Base-by-base conservation (phyloP, 2,888 invertebrate genomes). In the Thymelicus sylvestris region DNA sequence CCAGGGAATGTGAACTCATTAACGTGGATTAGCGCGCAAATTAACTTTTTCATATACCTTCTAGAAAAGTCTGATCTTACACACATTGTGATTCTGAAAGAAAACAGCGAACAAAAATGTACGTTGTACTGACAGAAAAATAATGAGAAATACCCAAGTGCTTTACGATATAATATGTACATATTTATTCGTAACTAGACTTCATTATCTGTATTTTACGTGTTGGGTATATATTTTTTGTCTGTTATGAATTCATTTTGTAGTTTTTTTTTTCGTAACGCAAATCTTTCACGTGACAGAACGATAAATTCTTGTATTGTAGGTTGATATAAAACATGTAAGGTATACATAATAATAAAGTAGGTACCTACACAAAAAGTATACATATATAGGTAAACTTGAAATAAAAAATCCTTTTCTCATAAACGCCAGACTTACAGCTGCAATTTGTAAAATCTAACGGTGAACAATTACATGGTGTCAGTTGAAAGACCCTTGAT, bases 401-500 rank as follows among this genome's bases (percentile, higher is more conserved):
- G 1, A 12, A 44, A 44, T 12, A 41, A 0, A 39, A 8, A 41
- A 41, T 41, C 7, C 10, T 4, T 3, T 12, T 10, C 10, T 55
- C 8, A 55, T 55, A 55, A 24, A 55, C 8, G 24, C 55, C 6
- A 55, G 12, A 55, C 63, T 15, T 24, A 44, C 44, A 19, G 57
- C 50, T 64, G 65, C 74, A 74, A 74, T 74, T 72, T 72, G 72
- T 68, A 69, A 67, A 38, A 65, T 15, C 24, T 48, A 73, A 71
- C 69, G 72, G 66, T 55, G 73, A 77, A 75, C 72, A 74, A 75
- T 75, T 61, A 81, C 81, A 81, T 80, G 78, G 80, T 83, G 85
- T 80, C 80, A 83, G 83, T 84, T 83, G 80, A 83, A 84, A 83
- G 83, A 81, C 81, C 83, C 81, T 79, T 87, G 86, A 89, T 89